phyloP scores from a whole-genome alignment of 2,888 invertebrate genomes.

The Tetragonula carbonaria region DNA sequence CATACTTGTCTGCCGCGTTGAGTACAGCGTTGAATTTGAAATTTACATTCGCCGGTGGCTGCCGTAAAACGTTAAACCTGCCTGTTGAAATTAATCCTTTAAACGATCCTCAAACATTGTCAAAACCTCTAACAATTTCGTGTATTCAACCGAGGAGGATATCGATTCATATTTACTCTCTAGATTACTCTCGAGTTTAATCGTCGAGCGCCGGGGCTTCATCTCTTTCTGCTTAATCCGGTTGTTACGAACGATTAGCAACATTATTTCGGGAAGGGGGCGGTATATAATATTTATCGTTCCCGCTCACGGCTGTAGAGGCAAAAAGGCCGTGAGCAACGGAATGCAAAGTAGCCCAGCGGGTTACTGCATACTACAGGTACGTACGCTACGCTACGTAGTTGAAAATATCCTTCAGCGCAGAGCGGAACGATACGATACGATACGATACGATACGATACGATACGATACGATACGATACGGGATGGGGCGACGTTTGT shows the following conservation, averaged over 20 bases:
- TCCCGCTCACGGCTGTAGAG: not conserved
- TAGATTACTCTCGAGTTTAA: conserved; percentile 33
- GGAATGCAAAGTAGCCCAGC: not conserved
- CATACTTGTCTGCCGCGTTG: not conserved
- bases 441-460: too few relatives aligned
- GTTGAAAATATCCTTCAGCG: conserved; percentile 54
- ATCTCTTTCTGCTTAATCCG: conserved; percentile 14
- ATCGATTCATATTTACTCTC: conserved; percentile 35
- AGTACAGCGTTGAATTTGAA: not conserved
- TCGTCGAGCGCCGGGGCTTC: not conserved
- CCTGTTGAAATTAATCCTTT: conserved; percentile 3
- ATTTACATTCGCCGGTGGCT: not conserved
- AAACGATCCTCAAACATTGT: conserved; percentile 9
- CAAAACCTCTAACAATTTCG: conserved; percentile 7
- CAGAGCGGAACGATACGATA: not conserved
- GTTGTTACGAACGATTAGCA: conserved; percentile 34
- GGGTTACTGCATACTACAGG: not conserved
- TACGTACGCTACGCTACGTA: conserved; percentile 4
- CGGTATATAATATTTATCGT: conserved; percentile 21
- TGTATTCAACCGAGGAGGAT: conserved; percentile 3
- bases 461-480: too few relatives aligned
- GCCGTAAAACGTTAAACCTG: not conserved
- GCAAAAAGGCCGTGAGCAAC: not conserved
- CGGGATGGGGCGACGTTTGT: conserved; percentile 49
- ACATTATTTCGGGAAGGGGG: conserved; percentile 3